phyloP scores from a whole-genome alignment of 2,888 invertebrate genomes.

The Bombylius discolor region DNA sequence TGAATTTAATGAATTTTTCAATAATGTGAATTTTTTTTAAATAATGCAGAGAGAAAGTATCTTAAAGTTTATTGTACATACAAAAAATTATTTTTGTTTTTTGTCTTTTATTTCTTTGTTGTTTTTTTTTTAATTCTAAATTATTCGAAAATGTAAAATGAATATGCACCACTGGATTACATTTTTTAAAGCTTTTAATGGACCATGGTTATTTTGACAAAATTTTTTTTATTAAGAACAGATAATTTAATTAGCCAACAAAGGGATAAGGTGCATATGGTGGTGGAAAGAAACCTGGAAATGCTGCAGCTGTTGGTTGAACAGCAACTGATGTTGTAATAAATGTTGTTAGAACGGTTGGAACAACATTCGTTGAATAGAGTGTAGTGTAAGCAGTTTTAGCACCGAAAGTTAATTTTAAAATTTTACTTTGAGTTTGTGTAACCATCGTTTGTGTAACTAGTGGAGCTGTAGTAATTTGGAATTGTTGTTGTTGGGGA shows the following conservation, averaged over 20 bases:
- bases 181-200: neutral
- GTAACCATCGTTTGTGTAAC: constrained; percentile 66
- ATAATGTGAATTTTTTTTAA: too few relatives aligned
- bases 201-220: too few relatives aligned
- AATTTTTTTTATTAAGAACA: too few relatives aligned
- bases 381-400: constrained; percentile 79
- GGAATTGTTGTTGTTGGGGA: constrained; percentile 53
- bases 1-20: too few relatives aligned
- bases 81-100: too few relatives aligned
- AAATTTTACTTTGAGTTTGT: constrained; percentile 64
- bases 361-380: constrained; percentile 69
- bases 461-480: constrained; percentile 67
- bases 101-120: too few relatives aligned
- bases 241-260: constrained; percentile 42
- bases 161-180: neutral
- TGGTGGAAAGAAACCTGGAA: constrained; percentile 64
- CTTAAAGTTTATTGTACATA: too few relatives aligned
- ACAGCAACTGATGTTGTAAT: constrained; percentile 67
- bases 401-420: constrained; percentile 82
- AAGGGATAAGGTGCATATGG: constrained; percentile 64
- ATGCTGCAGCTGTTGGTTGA: constrained; percentile 52
- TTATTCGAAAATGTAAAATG: neutral
- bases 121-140: too few relatives aligned
- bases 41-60: too few relatives aligned
- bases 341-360: constrained; percentile 70